A percentile compares a stretch with the other conserved stretches of the same genome.
These are phyloP conservation scores for Amblyopsis rosae DNA, from an alignment of 2,113 vertebrate genomes.

Conservation along the genomic window DNA sequence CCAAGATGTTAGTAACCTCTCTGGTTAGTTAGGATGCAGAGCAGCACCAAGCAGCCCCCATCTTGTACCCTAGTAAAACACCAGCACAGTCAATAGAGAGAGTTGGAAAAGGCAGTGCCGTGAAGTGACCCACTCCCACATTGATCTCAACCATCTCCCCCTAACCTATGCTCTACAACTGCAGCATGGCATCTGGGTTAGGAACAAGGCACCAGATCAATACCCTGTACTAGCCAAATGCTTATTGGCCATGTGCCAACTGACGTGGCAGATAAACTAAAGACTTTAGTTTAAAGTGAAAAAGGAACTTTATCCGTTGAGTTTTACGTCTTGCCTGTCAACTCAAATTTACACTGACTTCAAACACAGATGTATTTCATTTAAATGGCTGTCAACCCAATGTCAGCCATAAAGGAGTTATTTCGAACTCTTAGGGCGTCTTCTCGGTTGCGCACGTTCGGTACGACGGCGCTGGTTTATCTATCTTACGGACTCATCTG, in stretches of 20 bases:
- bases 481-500: constrained; percentile 1
- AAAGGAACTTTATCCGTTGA: background rate
- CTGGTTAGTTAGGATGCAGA: constrained; percentile 38
- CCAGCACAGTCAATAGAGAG: constrained; percentile 26
- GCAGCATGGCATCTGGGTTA: constrained; percentile 49
- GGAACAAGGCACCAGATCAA: constrained; percentile 21
- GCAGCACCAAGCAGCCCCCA: constrained; percentile 24
- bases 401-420: constrained; percentile 14
- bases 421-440: too few species aligned
- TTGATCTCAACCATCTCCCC: constrained; percentile 41
- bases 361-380: constrained; percentile 47
- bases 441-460: background rate
- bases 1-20: constrained; percentile 76
- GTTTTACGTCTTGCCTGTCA: constrained; percentile 45
- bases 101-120: constrained; percentile 24
- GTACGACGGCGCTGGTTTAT: background rate
- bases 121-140: constrained; percentile 34
- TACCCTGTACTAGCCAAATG: constrained; percentile 31
- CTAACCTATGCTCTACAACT: constrained; percentile 18
- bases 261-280: background rate
- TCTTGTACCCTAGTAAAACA: constrained; percentile 21
- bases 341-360: constrained; percentile 52
- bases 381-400: constrained; percentile 21
- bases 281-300: constrained; percentile 12
- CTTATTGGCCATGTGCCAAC: constrained; percentile 2